Percentiles rank a stretch among this genome's conserved stretches.
Evolutionary conservation across 2,113 vertebrate species (phyloP).

Genomic region (Phrynosoma platyrhinos): DNA sequence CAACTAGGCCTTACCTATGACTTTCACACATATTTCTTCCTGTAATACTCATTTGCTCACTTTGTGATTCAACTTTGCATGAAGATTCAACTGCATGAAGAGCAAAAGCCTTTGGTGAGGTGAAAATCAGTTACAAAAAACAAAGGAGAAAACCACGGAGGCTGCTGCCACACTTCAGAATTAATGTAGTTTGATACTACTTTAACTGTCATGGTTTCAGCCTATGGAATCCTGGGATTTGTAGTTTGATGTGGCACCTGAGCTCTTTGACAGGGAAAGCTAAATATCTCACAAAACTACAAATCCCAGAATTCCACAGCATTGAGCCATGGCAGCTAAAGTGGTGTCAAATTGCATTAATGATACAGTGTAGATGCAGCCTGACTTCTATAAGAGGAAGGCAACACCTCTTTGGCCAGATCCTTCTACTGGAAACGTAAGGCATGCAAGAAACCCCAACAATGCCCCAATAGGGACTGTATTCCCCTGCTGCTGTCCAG

Average conservation of each 20-base stretch:
- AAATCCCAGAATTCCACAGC: too few relatives aligned
- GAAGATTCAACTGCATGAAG: neutral
- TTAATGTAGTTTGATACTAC: too few relatives aligned
- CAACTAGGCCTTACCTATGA: neutral
- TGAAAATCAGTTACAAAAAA: conserved; percentile 34
- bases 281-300: too few relatives aligned
- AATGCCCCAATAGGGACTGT: neutral
- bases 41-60: conserved; percentile 4
- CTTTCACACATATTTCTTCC: neutral
- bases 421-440: neutral
- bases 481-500: neutral
- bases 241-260: too few relatives aligned
- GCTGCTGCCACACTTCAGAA: too few relatives aligned
- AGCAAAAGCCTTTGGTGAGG: conserved; percentile 54
- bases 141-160: too few relatives aligned
- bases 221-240: too few relatives aligned
- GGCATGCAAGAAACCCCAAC: neutral
- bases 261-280: too few relatives aligned
- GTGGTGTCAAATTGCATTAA: neutral
- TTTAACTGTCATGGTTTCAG: too few relatives aligned
- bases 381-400: neutral
- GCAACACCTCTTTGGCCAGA: neutral
- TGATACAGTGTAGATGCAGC: neutral
- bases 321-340: too few relatives aligned
- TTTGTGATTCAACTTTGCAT: conserved; percentile 61